These are phyloP conservation scores for Leptinotarsa rubiginosa DNA, from an alignment of 2,888 invertebrate genomes.

Conservation along the genomic window DNA sequence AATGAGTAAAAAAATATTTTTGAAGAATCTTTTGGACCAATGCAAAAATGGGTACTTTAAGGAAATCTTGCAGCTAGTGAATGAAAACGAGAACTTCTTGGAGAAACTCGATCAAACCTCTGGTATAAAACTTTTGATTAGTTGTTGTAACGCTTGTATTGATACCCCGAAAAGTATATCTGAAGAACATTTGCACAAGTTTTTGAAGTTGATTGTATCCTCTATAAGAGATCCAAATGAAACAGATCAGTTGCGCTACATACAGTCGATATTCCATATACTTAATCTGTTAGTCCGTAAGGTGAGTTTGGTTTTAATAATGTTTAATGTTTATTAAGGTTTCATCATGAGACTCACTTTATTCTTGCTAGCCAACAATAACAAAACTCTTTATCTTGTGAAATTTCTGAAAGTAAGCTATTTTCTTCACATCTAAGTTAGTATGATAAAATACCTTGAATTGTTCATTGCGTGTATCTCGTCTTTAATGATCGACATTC, in stretches of 20 bases:
- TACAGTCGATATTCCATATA: slow-evolving; percentile 37
- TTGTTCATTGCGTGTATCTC: too few species aligned
- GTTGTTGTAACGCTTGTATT: slow-evolving; percentile 33
- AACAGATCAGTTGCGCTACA: slow-evolving; percentile 31
- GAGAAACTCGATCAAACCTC: neutral
- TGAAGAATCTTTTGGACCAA: slow-evolving; percentile 25
- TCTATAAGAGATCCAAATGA: slow-evolving; percentile 34
- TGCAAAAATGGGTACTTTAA: slow-evolving; percentile 28
- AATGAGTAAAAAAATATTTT: slow-evolving; percentile 16
- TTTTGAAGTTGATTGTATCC: slow-evolving; percentile 29
- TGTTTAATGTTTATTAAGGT: too few species aligned
- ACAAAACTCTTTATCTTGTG: too few species aligned
- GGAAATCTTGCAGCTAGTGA: slow-evolving; percentile 18
- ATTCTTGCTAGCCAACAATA: too few species aligned
- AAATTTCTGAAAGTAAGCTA: too few species aligned
- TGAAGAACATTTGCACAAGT: slow-evolving; percentile 29
- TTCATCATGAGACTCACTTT: too few species aligned
- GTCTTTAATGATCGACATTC: too few species aligned
- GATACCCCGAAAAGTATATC: slow-evolving; percentile 29
- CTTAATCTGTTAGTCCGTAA: slow-evolving; percentile 35
- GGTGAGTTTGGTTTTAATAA: slow-evolving; percentile 21
- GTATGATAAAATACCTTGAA: too few species aligned
- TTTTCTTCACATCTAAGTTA: too few species aligned
- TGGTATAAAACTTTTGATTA: slow-evolving; percentile 27
- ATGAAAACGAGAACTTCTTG: slow-evolving; percentile 1